Percentiles rank a stretch among this genome's conserved stretches.
Conservation (phyloP, 2,888 invertebrate species). For the Limnephilus marmoratus region DNA sequence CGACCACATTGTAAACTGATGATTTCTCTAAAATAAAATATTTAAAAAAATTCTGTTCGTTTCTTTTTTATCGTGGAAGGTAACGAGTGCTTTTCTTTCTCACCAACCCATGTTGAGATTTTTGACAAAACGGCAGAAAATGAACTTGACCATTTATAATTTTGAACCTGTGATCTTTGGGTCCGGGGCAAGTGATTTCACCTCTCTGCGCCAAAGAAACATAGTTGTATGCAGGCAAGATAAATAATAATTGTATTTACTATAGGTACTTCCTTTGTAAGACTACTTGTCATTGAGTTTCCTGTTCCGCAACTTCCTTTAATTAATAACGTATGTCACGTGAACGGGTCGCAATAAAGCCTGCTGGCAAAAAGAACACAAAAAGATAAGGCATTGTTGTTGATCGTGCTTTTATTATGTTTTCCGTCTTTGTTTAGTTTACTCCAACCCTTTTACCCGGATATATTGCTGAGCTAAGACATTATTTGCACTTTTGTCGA, state of each 20-base stretch:
- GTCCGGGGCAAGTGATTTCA: too few relatives aligned
- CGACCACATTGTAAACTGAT: too few relatives aligned
- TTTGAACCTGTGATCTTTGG: too few relatives aligned
- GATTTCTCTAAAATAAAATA: too few relatives aligned
- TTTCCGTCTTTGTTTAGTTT: not conserved
- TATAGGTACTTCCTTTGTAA: not conserved
- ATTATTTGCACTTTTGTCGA: not conserved
- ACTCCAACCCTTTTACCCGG: not conserved
- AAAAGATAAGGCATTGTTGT: conserved; percentile 26
- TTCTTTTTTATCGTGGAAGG: too few relatives aligned
- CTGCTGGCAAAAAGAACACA: not conserved
- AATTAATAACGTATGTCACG: conserved; percentile 43
- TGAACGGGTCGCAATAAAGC: conserved; percentile 22
- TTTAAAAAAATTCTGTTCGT: too few relatives aligned
- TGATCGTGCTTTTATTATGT: conserved; percentile 13
- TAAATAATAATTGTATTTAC: conserved; percentile 2
- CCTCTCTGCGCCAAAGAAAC: not conserved
- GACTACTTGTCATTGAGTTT: conserved; percentile 2
- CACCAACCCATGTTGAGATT: too few relatives aligned
- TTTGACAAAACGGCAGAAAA: too few relatives aligned
- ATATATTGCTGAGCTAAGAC: not conserved
- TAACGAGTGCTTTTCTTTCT: too few relatives aligned
- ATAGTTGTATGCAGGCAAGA: not conserved
- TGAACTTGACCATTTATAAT: too few relatives aligned
- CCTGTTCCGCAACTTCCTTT: conserved; percentile 1